Evolutionary conservation across 2,113 vertebrate genomes (phyloP).

Genomic region (Kobus ellipsiprymnus): DNA sequence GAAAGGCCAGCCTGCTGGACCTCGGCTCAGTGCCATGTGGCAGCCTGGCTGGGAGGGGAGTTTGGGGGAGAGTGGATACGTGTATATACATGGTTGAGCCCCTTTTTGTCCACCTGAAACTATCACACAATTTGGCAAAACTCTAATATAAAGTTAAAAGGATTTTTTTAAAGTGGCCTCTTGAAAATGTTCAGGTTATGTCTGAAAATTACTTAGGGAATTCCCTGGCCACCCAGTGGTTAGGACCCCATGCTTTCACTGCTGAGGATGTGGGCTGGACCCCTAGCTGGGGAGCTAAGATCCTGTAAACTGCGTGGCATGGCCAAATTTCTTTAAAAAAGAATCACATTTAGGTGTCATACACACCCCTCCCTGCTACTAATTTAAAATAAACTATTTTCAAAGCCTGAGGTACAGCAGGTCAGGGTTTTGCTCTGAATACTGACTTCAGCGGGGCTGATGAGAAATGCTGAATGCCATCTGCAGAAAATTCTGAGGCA

Average conservation of each 20-base stretch:
- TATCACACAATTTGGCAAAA: background rate
- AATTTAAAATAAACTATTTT: constrained; percentile 17
- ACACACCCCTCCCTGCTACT: background rate
- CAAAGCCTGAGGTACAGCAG: background rate
- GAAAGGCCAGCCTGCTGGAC: background rate
- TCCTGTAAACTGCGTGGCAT: background rate
- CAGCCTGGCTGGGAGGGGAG: background rate
- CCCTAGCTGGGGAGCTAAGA: background rate
- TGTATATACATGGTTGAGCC: background rate
- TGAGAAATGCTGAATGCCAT: background rate
- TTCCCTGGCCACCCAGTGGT: background rate
- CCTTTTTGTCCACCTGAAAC: background rate
- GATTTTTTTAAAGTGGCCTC: background rate
- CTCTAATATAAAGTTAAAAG: background rate
- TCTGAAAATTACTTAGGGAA: background rate
- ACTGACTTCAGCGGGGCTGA: background rate
- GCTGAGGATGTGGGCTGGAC: background rate
- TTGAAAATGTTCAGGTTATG: background rate
- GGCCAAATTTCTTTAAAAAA: background rate
- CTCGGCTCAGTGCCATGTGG: rapidly evolving
- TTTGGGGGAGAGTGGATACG: background rate
- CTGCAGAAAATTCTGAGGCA: background rate
- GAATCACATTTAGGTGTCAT: background rate
- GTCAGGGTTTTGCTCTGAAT: background rate
- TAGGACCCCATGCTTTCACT: background rate